A percentile compares a stretch with the other conserved stretches of the same genome.
These are phyloP conservation scores for Trachelus iudaicus DNA, from an alignment of 2,888 invertebrate genomes.

Conservation along the genomic window DNA sequence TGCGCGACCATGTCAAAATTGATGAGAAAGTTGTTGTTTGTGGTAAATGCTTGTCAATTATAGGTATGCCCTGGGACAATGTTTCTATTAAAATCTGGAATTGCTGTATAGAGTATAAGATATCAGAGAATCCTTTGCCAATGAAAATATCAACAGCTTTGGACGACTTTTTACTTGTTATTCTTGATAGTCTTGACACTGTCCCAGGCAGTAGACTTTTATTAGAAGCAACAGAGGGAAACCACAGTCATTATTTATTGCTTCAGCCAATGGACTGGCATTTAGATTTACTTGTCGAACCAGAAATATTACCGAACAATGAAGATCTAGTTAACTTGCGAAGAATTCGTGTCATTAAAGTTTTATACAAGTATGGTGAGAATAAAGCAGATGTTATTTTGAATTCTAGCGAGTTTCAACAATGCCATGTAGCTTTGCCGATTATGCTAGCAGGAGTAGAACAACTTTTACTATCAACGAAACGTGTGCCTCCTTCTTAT, in stretches of 20 bases:
- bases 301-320: constrained; percentile 18
- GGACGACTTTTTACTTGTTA: constrained; percentile 51
- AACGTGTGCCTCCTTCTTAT: constrained; percentile 53
- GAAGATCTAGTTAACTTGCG: constrained; percentile 34
- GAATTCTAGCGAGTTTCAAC: constrained; percentile 34
- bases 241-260: constrained; percentile 43
- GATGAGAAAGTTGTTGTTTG: constrained; percentile 45
- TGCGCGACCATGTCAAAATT: constrained; percentile 40
- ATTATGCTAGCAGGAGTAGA: constrained; percentile 55
- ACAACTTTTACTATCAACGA: constrained; percentile 49
- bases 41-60: constrained; percentile 48
- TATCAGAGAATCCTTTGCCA: constrained; percentile 8
- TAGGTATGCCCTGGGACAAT: constrained; percentile 42
- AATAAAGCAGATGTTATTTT: constrained; percentile 13
- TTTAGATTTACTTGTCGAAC: constrained; percentile 49
- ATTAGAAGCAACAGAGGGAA: constrained; percentile 44
- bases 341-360: constrained; percentile 46
- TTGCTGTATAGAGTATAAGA: constrained; percentile 46
- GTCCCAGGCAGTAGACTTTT: constrained; percentile 49
- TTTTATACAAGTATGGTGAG: constrained; percentile 53
- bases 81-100: constrained; percentile 57
- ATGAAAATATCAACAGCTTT: constrained; percentile 38
- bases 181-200: constrained; percentile 44
- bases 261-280: constrained; percentile 56
- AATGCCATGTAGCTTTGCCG: constrained; percentile 46